Evolutionary conservation across 2,113 vertebrate species (phyloP).

Genomic region (Cephalophus harveyi): DNA sequence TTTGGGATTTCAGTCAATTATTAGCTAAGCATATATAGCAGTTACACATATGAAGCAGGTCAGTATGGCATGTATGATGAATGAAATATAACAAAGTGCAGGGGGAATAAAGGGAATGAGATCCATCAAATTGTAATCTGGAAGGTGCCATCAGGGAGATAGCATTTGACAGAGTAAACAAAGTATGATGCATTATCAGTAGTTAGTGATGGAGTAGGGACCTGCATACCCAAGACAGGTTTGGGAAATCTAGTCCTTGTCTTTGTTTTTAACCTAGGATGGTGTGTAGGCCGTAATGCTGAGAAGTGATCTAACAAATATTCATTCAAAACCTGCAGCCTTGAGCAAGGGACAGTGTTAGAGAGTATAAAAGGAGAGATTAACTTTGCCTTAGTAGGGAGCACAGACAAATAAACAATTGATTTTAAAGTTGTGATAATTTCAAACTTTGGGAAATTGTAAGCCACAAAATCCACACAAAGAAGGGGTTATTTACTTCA

Average conservation of each 20-base stretch:
- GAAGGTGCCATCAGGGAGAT: not conserved
- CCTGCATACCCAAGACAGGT: fast-evolving
- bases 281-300: too few species aligned
- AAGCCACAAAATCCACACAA: not conserved
- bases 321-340: not conserved
- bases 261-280: not conserved
- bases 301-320: not conserved
- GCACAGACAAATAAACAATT: not conserved
- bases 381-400: not conserved
- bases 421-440: not conserved
- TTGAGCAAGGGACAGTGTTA: too few species aligned
- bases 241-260: not conserved
- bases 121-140: not conserved
- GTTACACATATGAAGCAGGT: not conserved
- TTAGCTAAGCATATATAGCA: not conserved
- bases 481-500: not conserved
- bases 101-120: not conserved
- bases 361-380: not conserved
- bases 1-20: not conserved
- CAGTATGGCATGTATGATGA: not conserved
- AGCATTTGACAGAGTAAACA: not conserved
- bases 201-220: not conserved
- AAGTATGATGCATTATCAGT: not conserved
- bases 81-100: not conserved
- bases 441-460: not conserved